phyloP scores from a whole-genome alignment of 2,113 vertebrate species.

The Brachyhypopomus occidentalis region DNA sequence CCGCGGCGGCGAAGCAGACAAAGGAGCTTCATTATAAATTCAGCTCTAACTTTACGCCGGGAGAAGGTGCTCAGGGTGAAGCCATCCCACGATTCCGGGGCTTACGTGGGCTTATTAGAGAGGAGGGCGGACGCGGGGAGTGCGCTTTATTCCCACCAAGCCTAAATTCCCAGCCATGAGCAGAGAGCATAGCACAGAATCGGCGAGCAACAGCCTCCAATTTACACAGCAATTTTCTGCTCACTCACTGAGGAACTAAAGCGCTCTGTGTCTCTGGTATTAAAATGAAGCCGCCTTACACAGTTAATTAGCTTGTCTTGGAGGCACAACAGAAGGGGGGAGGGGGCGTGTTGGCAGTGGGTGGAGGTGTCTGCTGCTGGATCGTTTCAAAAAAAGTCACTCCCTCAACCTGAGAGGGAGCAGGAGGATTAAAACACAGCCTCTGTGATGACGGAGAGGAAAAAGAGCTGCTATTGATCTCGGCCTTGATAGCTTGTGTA shows the following conservation, averaged over 20 bases:
- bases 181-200: conserved; percentile 43
- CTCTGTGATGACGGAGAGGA: conserved; percentile 52
- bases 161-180: conserved; percentile 52
- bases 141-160: conserved; percentile 33
- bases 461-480: conserved; percentile 31
- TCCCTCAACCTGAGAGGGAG: conserved; percentile 56
- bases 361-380: conserved; percentile 31
- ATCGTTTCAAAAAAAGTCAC: conserved; percentile 50
- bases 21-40: conserved; percentile 51
- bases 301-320: conserved; percentile 60
- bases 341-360: not conserved
- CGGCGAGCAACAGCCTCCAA: conserved; percentile 53
- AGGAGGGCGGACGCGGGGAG: conserved; percentile 38
- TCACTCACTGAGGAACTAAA: conserved; percentile 52
- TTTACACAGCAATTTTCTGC: conserved; percentile 57
- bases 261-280: conserved; percentile 53
- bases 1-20: conserved; percentile 28
- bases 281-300: conserved; percentile 55
- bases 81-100: conserved; percentile 40
- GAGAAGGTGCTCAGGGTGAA: conserved; percentile 48
- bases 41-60: conserved; percentile 44
- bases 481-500: conserved; percentile 20
- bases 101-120: conserved; percentile 56
- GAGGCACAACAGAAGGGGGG: conserved; percentile 45
- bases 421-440: conserved; percentile 49